Percentiles rank a stretch among this genome's conserved stretches.
Evolutionary conservation across 2,797 vertebrate species (phyloP).

Genomic region (Characodon lateralis): DNA sequence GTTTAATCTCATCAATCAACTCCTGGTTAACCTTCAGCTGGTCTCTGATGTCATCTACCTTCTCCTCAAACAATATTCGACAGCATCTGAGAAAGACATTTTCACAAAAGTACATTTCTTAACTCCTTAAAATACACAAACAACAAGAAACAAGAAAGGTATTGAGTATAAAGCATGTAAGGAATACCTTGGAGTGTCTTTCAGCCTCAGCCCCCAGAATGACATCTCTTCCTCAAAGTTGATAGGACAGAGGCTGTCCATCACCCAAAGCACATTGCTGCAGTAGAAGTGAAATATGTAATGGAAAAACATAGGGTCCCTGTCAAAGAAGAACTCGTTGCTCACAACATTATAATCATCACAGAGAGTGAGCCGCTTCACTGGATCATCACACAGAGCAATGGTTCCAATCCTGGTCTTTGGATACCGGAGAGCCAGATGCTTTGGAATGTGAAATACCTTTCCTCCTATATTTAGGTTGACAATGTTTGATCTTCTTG

Average conservation of each 20-base stretch:
- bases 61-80: constrained; percentile 89
- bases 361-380: constrained; percentile 84
- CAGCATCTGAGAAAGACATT: constrained; percentile 79
- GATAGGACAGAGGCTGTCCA: constrained; percentile 88
- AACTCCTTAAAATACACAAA: constrained; percentile 8
- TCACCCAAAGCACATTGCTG: constrained; percentile 88
- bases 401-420: constrained; percentile 86
- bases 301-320: constrained; percentile 88
- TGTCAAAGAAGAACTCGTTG: constrained; percentile 91
- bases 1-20: constrained; percentile 88
- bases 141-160: background rate
- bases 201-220: constrained; percentile 90
- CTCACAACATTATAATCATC: constrained; percentile 88
- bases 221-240: constrained; percentile 89
- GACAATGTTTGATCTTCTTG: constrained; percentile 73
- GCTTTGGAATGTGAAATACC: constrained; percentile 83
- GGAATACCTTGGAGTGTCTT: constrained; percentile 80
- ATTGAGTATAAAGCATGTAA: constrained; percentile 9
- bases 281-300: constrained; percentile 91
- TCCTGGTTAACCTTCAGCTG: constrained; percentile 88
- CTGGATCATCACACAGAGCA: constrained; percentile 81
- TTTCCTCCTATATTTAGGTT: constrained; percentile 89
- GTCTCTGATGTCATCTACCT: constrained; percentile 87
- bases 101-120: background rate
- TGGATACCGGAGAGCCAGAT: constrained; percentile 80